A percentile compares a stretch with the other conserved stretches of the same genome.
phyloP scores from a whole-genome alignment of 2,797 vertebrate species.

The Sebastes matsubarae region DNA sequence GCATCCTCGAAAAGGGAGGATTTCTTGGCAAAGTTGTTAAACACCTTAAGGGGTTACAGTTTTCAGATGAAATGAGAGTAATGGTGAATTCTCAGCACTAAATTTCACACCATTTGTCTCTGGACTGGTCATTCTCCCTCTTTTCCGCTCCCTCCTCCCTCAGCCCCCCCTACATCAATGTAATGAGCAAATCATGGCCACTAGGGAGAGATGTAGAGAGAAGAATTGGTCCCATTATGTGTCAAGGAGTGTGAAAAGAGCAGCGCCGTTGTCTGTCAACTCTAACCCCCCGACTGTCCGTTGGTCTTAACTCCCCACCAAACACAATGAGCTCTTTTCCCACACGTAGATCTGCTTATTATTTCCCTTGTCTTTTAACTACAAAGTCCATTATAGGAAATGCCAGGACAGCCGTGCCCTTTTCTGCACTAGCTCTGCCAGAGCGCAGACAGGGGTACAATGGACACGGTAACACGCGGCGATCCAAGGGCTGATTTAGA shows the following conservation, averaged over 20 bases:
- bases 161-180: constrained; percentile 53
- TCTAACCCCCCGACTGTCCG: constrained; percentile 58
- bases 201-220: constrained; percentile 64
- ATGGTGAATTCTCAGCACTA: constrained; percentile 11
- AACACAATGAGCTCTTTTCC: constrained; percentile 68
- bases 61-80: constrained; percentile 41
- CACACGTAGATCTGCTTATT: constrained; percentile 71
- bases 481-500: constrained; percentile 71
- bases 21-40: constrained; percentile 49
- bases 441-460: constrained; percentile 75
- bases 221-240: constrained; percentile 66
- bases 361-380: constrained; percentile 79
- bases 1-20: constrained; percentile 27
- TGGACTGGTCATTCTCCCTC: constrained; percentile 38
- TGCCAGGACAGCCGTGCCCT: constrained; percentile 78
- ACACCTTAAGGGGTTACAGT: constrained; percentile 42
- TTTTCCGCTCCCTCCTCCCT: constrained; percentile 17
- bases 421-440: constrained; percentile 71
- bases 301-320: constrained; percentile 57
- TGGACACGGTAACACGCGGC: constrained; percentile 55
- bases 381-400: constrained; percentile 81
- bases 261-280: constrained; percentile 70
- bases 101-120: constrained; percentile 47
- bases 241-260: constrained; percentile 77
- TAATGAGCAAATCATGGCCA: constrained; percentile 71